Evolutionary conservation across 2,113 vertebrate species (phyloP).

Genomic region (Tetraodon nigroviridis): DNA sequence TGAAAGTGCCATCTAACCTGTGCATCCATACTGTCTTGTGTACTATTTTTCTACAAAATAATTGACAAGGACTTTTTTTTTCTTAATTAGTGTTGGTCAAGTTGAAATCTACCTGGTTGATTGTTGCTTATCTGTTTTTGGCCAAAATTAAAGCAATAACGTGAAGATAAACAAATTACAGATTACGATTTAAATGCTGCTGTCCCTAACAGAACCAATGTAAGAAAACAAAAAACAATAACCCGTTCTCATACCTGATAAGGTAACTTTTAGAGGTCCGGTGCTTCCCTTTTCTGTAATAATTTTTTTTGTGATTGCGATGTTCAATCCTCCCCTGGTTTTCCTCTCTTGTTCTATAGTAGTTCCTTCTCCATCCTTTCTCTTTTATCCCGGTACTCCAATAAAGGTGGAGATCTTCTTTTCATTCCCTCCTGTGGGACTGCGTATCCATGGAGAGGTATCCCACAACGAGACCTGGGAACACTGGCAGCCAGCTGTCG

Average conservation of each 20-base stretch:
- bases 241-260: slow-evolving; percentile 50
- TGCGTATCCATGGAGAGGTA: slow-evolving; percentile 56
- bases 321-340: slow-evolving; percentile 12
- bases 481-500: slow-evolving; percentile 66
- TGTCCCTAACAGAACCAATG: neutral
- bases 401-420: slow-evolving; percentile 44
- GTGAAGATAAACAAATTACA: neutral
- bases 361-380: slow-evolving; percentile 17
- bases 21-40: too few species aligned
- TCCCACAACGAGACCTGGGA: slow-evolving; percentile 60
- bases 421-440: slow-evolving; percentile 33
- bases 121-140: neutral
- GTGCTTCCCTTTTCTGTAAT: slow-evolving; percentile 9
- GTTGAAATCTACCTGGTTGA: neutral
- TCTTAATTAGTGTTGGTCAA: neutral
- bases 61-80: too few species aligned
- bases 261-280: slow-evolving; percentile 22
- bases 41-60: too few species aligned
- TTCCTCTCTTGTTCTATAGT: slow-evolving; percentile 1
- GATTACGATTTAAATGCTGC: neutral
- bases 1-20: too few species aligned
- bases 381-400: slow-evolving; percentile 28
- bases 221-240: neutral
- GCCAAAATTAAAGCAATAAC: neutral
- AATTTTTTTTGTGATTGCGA: neutral